Evolutionary conservation across 2,888 invertebrate genomes (phyloP), one percentile per base, ranked within the genome.

Genomic region (Listrodromus nycthemerus): DNA sequence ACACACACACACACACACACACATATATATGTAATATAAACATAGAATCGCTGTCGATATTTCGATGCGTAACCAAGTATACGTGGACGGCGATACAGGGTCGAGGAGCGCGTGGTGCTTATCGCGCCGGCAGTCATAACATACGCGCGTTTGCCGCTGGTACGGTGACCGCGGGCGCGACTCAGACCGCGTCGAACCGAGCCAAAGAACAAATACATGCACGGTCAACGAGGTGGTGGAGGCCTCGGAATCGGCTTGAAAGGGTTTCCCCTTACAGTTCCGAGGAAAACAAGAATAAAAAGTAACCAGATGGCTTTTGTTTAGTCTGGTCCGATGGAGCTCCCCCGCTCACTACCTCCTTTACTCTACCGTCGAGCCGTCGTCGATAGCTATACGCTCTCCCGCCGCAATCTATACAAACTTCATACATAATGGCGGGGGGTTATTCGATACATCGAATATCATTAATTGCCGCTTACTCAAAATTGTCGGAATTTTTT

Each of bases 231-330:
- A 83, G 83, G 80, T 80, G 79, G 73, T 80, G 79, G 73, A 79
- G 83, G 77, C 82, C 85, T 83, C 85, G 81, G 81, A 86, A 83
- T 86, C 83, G 85, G 86, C 83, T 79, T 81, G 85, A 83, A 85
- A 86, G 85, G 85, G 80, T 85, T 86, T 85, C 86, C 87, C 85
- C 85, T 88, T 86, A 86, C 80, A 71, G 83, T 69, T 77, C 45
- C 27, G 75, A 45, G 52, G 30, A 71, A 81, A 88, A 87, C n/a
- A 88, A 86, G 61, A 30, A 41, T 52, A 70, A 82, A 75, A 82
- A 78, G 81, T 86, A 87, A 87, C 88, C 90, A 90, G 89, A 90
- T 88, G 90, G 89, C 88, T 87, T 89, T 90, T 90, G 90, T 90
- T 90, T 90, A 90, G 90, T 90, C 90, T 90, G 86, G 87, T 75